phyloP scores from a whole-genome alignment of 37 sponge, comb jelly and placozoan genomes.

The Crambe crambe region DNA sequence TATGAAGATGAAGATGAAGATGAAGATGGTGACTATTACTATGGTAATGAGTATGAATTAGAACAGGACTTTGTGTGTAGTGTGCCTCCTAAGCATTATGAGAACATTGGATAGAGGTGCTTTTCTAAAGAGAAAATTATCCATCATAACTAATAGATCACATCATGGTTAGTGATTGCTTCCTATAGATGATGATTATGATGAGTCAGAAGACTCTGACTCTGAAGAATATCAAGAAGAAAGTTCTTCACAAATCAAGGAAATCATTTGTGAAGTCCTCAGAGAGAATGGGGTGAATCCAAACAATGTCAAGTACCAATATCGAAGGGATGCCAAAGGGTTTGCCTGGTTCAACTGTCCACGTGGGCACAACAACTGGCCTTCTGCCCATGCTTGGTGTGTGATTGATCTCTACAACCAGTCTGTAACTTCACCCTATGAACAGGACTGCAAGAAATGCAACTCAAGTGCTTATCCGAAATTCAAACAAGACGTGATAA shows the following conservation, averaged over 20 bases:
- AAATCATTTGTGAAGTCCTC: too few relatives aligned
- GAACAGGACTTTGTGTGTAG: background rate
- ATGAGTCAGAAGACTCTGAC: too few relatives aligned
- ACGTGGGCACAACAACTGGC: background rate
- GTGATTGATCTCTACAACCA: constrained; percentile 30
- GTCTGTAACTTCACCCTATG: background rate
- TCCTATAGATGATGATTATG: too few relatives aligned
- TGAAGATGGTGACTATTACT: background rate
- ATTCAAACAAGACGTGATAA: constrained; percentile 12
- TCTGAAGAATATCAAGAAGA: background rate
- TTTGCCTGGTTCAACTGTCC: constrained; percentile 30
- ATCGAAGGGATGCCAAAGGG: constrained; percentile 20
- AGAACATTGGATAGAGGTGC: too few relatives aligned
- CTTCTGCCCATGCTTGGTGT: constrained; percentile 44
- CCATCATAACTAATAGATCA: too few relatives aligned
- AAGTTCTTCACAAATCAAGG: background rate
- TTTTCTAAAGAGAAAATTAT: too few relatives aligned
- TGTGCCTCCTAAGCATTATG: too few relatives aligned
- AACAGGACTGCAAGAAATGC: constrained; percentile 27
- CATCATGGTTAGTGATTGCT: too few relatives aligned
- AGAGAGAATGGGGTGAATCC: too few relatives aligned
- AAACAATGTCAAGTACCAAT: too few relatives aligned
- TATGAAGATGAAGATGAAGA: too few relatives aligned
- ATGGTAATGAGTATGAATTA: background rate
- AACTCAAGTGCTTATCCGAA: background rate